Base-by-base conservation (phyloP, 2,113 vertebrate species). In the Etheostoma cragini region DNA sequence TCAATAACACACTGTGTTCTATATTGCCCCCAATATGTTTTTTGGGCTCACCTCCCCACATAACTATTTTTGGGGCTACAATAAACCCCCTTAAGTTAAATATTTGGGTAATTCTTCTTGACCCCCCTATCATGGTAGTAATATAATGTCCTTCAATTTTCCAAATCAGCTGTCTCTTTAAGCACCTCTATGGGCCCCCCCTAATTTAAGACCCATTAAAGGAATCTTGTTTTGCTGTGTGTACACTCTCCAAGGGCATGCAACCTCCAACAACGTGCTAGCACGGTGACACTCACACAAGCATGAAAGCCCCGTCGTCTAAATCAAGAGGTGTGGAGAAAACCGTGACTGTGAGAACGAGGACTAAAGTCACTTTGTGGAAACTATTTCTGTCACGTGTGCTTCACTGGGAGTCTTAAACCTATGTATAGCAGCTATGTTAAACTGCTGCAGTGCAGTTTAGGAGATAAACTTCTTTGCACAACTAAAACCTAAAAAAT, bases 311-410 rank as follows among this genome's bases (percentile, higher is more conserved):
- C 13, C 54, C 16, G 22, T 13, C 21, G 6, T 77, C 75, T 82
- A 85, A 88, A 83, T 74, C 26, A 15, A 83, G 73, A 76, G 0
- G 15, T 62, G 67, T 80, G 61, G 42, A 66, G 49, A 22, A 76
- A 83, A 52, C 47, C 56, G 63, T 72, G 56, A 81, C 26, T 21
- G 78, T 84, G 74, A 64, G 49, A 82, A 60, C 5, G 0, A 42
- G 47, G 47, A 22, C 58, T n/a, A 53, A 78, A 76, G 42, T 77
- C 50, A 7, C 49, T 60, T 15, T 56, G 71, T 81, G 70, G 45
- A 52, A 78, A 64, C 64, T 1, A 50, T 74, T 50, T 61, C 5
- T 47, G 26, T 33, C 57, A 62, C 21, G 3, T 75, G 13, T 72
- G 17, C 30, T 52, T 68, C 42, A 72, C 6, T 65, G 26, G 19